Evolutionary conservation across 2,797 vertebrate genomes (phyloP), one percentile per base, ranked within the genome.

Genomic region (Leptatherina wallacei): DNA sequence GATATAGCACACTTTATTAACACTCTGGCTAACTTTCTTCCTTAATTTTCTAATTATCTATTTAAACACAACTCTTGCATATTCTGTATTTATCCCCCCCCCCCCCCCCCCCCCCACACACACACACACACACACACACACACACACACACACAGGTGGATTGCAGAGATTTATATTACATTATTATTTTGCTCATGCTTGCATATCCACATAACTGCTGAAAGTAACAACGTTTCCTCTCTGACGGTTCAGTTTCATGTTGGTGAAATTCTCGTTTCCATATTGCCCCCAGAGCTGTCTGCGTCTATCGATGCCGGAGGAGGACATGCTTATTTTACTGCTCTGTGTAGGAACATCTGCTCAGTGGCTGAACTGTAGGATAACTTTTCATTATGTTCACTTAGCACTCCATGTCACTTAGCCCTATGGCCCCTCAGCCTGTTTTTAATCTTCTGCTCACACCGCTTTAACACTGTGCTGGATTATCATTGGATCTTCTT

Each of bases 301-400:
- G 72, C 52, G 69, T 77, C 32, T 57, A n/a, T 63, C 75, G 52
- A 61, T 75, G 80, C 20, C 0, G 20, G 44, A 47, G 44, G 44
- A 47, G 65, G 51, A 64, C 58, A 73, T 55, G 60, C 67, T 81
- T 64, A 24, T 69, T 78, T 83, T 66, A 82, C 64, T 24, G 18
- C 79, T 81, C 58, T 71, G 54, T 82, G 44, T 75, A 57, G 60
- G 27, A 77, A 66, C 81, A 79, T 84, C 80, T 86, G 77, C 62
- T 83, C 57, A 62, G 20, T 74, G 76, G 55, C 52, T 61, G 24
- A 71, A 80, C 81, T 73, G 70, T 87, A 71, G 62, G 74, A 83
- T 73, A 65, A 69, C 68, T 73, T 80, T 76, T 85, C 66, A 73
- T 76, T 71, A 71, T 61, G 71, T 71, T 83, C 65, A 56, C 54